Conservation (phyloP, 1,140 invertebrate species). For the Papilio xuthus region DNA sequence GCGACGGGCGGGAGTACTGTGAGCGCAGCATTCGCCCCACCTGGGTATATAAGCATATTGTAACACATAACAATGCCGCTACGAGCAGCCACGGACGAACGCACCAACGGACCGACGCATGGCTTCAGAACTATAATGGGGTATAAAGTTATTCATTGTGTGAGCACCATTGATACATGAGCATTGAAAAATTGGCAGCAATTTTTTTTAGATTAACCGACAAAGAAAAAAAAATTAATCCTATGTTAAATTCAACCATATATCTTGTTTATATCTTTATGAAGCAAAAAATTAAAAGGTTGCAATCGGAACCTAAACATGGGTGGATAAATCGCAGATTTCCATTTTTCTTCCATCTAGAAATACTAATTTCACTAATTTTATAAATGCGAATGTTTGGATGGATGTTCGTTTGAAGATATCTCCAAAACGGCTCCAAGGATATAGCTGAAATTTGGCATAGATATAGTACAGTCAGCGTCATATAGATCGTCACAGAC, state of each 20-base stretch:
- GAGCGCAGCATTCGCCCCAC: slow-evolving; percentile 39
- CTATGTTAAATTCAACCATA: not conserved
- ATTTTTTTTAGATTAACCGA: not conserved
- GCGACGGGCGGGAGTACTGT: slow-evolving; percentile 34
- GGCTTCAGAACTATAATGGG: slow-evolving; percentile 53
- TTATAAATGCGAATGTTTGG: too few species aligned
- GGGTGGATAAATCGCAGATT: too few species aligned
- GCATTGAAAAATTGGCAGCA: not conserved
- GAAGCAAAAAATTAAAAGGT: too few species aligned
- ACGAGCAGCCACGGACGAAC: slow-evolving; percentile 45
- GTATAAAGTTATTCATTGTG: slow-evolving; percentile 48
- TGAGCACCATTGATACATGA: not conserved
- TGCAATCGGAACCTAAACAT: too few species aligned
- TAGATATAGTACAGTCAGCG: too few species aligned
- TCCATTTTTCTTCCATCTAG: too few species aligned
- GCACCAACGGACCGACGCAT: slow-evolving; percentile 47
- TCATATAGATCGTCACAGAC: too few species aligned
- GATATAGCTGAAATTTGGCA: too few species aligned
- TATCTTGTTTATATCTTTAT: too few species aligned
- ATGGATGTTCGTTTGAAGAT: too few species aligned
- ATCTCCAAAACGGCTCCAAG: too few species aligned
- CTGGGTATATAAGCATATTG: slow-evolving; percentile 47
- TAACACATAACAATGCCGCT: slow-evolving; percentile 44
- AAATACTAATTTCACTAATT: too few species aligned
- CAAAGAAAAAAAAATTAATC: not conserved